These are phyloP conservation scores for Odontomachus brunneus DNA, from an alignment of 1,140 invertebrate genomes.

Conservation along the genomic window DNA sequence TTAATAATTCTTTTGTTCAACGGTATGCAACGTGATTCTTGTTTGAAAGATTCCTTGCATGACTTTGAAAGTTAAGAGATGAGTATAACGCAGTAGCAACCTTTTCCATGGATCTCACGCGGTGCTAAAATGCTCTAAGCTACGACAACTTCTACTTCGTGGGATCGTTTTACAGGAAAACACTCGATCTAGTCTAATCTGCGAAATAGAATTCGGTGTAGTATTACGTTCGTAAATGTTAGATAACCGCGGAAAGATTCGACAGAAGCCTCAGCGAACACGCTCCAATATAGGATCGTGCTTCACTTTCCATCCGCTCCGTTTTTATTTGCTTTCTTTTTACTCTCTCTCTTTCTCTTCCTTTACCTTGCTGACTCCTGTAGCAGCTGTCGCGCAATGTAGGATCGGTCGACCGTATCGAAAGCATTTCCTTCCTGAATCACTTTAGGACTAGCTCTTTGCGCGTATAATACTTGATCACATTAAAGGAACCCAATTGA, in stretches of 20 bases:
- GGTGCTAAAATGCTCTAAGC: no score
- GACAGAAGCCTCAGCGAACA: conserved; percentile 25
- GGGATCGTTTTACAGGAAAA: no score
- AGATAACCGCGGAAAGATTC: background rate
- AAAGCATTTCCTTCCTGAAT: conserved; percentile 70
- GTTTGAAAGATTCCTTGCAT: no score
- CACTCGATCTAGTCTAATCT: no score
- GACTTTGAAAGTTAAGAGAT: no score
- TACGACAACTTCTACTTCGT: no score
- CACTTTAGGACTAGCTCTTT: conserved; percentile 42
- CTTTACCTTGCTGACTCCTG: conserved; percentile 6
- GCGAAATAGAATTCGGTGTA: no score
- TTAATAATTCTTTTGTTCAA: no score
- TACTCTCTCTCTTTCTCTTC: background rate
- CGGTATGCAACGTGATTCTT: no score
- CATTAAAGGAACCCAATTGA: background rate
- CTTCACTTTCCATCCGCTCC: conserved; percentile 18
- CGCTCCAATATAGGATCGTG: background rate
- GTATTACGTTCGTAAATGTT: background rate
- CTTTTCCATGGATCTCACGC: no score
- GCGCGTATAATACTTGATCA: background rate
- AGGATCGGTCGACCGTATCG: conserved; percentile 60
- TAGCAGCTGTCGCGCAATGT: conserved; percentile 65
- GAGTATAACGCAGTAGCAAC: no score
- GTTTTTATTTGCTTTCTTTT: conserved; percentile 20